A percentile compares a stretch with the other conserved stretches of the same genome.
These are phyloP conservation scores for Brachionus paranguensis DNA, from an alignment of 1,140 invertebrate species.

Conservation along the genomic window DNA sequence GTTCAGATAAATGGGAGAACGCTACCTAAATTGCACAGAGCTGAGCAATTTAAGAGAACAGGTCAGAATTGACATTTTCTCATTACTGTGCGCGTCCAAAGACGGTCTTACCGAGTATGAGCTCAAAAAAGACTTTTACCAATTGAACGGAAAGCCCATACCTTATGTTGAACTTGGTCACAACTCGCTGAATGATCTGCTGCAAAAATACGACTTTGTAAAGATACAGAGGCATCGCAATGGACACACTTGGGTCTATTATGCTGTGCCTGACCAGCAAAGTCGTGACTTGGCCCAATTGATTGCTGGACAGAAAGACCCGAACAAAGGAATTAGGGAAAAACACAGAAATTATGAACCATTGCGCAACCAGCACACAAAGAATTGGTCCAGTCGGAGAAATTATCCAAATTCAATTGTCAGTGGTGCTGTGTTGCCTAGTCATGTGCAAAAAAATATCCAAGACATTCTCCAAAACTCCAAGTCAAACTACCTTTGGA, in stretches of 20 bases:
- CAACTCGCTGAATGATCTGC: background rate
- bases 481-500: background rate
- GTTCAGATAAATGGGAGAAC: background rate
- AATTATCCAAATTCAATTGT: background rate
- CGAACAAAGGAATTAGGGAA: background rate
- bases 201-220: background rate
- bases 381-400: background rate
- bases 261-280: background rate
- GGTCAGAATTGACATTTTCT: conserved; percentile 4
- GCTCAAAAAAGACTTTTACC: background rate
- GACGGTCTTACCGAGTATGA: conserved; percentile 27
- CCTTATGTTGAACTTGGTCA: conserved; percentile 19
- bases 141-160: background rate
- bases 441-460: background rate
- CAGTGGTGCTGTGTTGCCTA: background rate
- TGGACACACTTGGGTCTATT: background rate
- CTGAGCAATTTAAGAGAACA: conserved; percentile 17
- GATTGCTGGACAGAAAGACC: background rate
- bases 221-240: background rate
- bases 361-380: background rate
- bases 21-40: background rate
- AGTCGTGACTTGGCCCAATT: background rate
- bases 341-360: background rate
- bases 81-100: background rate
- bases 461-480: background rate